phyloP scores from a whole-genome alignment of 2,113 vertebrate species.

The Halcyon senegalensis region DNA sequence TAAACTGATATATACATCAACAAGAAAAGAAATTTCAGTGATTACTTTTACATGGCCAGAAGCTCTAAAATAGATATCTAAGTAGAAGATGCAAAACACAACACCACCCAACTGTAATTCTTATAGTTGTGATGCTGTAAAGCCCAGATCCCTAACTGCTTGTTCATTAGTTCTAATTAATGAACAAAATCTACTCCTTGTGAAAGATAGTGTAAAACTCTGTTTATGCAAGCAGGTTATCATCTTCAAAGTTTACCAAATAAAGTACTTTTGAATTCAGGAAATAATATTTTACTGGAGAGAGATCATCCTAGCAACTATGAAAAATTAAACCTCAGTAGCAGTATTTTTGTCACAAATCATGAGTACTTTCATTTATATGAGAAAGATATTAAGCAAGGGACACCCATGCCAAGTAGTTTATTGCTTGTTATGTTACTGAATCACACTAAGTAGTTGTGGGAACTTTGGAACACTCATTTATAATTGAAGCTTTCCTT shows the following conservation, averaged over 20 bases:
- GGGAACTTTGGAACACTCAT: not conserved
- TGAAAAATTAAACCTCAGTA: not conserved
- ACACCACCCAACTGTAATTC: not conserved
- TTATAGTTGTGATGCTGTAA: not conserved
- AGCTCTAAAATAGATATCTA: not conserved
- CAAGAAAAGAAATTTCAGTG: not conserved
- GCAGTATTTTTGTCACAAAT: not conserved
- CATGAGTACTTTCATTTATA: not conserved
- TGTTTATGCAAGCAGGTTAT: not conserved
- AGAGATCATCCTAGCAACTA: not conserved
- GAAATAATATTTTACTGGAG: not conserved
- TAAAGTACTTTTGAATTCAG: not conserved
- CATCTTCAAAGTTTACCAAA: not conserved
- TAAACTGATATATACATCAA: not conserved
- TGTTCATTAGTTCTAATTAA: not conserved
- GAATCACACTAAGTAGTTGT: not conserved
- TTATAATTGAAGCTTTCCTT: not conserved
- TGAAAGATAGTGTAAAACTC: not conserved
- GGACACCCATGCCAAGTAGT: not conserved
- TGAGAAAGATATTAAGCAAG: not conserved
- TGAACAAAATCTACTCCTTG: not conserved
- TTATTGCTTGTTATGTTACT: not conserved
- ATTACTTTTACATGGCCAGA: not conserved
- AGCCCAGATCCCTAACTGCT: not conserved
- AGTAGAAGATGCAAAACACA: not conserved